Evolutionary conservation across 2,797 vertebrate species (phyloP), one percentile per base, ranked within the genome.

Genomic region (Notolepis coatsorum): DNA sequence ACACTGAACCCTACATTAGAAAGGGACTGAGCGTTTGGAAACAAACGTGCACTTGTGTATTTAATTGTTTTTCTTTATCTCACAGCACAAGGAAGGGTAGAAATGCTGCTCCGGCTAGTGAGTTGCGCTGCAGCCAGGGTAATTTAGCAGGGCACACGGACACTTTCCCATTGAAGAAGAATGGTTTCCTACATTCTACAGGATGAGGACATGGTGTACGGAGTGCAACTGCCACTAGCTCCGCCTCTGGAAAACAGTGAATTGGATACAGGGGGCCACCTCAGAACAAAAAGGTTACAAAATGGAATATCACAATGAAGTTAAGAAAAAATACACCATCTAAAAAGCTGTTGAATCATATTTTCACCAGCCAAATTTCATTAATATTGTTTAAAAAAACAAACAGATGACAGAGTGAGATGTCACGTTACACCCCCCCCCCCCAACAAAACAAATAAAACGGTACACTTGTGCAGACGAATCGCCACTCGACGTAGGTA

Each of bases 121-220:
- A 47, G 52, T 56, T 50, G 33, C 7, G 21, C 12, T 9, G 33
- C 47, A 68, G 49, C 64, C 51, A 65, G 30, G 33, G 66, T 57
- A n/a, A n/a, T n/a, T n/a, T n/a, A n/a, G n/a, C 51, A 63, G 27
- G 30, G 68, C 54, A 65, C 61, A 71, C 30, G 60, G 51, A 30
- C 49, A 72, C 57, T 21, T 59, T 61, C 21, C 46, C 18, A 38
- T 27, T 17, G 55, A 21, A 30, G 25, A 43, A 12, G 18, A 55
- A 58, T 56, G 7, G 53, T 52, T 62, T 63, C 38, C 48, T 62
- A 47, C 41, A 20, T 25, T 15, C 37, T 41, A 62, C 58, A 70
- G 55, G 37, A 56, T 51, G n/a, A 52, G 58, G 15, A 67, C 37
- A 57, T 52, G 35, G 51, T 25, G 52, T 23, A 61, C 45, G 46